phyloP scores from a whole-genome alignment of 2,113 vertebrate genomes.

The Hipposideros armiger region DNA sequence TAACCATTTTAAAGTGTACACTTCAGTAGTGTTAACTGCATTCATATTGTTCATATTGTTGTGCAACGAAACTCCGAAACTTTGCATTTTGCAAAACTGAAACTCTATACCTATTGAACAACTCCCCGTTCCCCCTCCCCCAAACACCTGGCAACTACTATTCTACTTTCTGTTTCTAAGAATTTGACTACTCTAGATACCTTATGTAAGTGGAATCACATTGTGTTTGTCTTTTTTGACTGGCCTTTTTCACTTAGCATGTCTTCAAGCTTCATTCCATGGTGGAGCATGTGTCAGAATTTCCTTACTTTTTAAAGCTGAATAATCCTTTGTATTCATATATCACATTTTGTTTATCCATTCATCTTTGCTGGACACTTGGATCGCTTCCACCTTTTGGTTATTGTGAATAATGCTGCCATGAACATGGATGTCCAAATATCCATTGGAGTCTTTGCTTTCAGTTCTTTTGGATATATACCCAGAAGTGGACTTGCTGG shows the following conservation, averaged over 20 bases:
- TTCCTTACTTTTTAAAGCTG: neutral
- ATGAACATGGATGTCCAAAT: neutral
- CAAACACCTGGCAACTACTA: neutral
- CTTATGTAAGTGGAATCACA: neutral
- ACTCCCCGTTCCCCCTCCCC: neutral
- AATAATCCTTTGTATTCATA: neutral
- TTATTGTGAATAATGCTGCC: neutral
- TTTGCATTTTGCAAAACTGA: neutral
- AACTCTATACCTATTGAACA: neutral
- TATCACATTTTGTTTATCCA: neutral
- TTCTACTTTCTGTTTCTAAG: neutral
- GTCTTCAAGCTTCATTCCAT: neutral
- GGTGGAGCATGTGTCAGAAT: neutral
- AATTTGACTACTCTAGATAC: neutral
- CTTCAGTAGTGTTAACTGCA: neutral
- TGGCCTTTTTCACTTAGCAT: neutral
- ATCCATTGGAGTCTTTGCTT: neutral
- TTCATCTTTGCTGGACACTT: neutral
- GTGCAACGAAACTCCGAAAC: neutral
- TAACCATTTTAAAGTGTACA: constrained; percentile 4
- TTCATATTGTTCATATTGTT: neutral
- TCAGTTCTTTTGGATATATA: neutral
- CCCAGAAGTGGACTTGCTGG: neutral
- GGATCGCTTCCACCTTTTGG: neutral
- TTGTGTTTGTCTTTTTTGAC: neutral